Conservation (phyloP, 2,113 vertebrate genomes). For the Copsychus sechellarum region DNA sequence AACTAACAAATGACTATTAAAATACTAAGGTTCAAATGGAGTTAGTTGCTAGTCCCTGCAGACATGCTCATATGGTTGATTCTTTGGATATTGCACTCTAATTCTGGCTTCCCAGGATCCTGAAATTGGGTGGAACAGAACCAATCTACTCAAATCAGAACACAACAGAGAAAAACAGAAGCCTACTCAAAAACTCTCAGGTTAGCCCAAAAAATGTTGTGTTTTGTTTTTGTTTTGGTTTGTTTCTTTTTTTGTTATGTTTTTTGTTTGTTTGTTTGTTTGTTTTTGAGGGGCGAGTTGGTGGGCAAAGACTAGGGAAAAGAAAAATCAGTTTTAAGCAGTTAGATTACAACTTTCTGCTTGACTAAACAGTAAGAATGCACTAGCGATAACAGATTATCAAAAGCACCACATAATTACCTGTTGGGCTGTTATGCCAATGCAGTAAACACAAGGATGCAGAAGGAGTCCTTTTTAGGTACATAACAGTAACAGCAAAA, state of each 20-base stretch:
- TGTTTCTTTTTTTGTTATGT: too few species aligned
- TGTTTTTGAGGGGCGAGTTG: fast-evolving
- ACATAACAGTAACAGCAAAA: background rate
- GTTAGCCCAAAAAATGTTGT: background rate
- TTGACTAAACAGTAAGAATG: background rate
- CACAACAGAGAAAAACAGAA: background rate
- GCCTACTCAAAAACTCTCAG: background rate
- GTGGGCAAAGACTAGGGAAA: background rate
- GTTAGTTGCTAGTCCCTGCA: background rate
- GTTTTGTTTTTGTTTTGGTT: background rate
- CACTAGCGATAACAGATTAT: background rate
- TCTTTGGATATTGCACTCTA: background rate
- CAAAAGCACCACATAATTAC: background rate
- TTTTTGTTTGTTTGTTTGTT: background rate
- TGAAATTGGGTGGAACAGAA: background rate
- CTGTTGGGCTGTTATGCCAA: background rate
- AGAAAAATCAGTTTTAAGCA: background rate
- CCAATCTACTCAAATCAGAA: background rate
- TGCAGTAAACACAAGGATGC: background rate
- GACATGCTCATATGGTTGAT: background rate
- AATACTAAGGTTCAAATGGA: background rate
- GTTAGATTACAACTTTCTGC: background rate
- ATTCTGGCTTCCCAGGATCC: background rate
- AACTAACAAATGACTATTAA: background rate
- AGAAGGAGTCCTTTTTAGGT: background rate